A percentile compares a stretch with the other conserved stretches of the same genome.
Evolutionary conservation across 2,113 vertebrate genomes (phyloP).

Genomic region (Ondatra zibethicus): DNA sequence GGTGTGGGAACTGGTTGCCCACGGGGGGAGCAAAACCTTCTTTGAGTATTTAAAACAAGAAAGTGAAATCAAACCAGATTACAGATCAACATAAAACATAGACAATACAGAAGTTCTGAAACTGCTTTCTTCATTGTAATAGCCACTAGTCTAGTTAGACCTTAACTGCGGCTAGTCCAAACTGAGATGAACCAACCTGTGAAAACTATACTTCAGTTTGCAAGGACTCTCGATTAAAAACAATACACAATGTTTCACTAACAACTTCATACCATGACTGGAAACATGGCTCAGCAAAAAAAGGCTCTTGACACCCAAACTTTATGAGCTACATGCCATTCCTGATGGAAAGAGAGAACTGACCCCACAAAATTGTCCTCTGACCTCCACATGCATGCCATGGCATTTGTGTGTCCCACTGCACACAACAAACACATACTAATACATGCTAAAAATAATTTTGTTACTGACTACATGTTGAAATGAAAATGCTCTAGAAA

Average conservation of each 20-base stretch:
- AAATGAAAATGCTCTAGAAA: constrained; percentile 1
- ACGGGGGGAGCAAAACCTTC: background rate
- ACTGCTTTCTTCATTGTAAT: background rate
- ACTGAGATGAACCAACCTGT: background rate
- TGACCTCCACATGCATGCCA: background rate
- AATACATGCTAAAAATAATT: background rate
- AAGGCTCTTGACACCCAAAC: background rate
- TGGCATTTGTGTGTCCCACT: no score
- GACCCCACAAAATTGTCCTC: background rate
- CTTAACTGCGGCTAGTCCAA: background rate
- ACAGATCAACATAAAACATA: background rate
- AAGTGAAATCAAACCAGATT: constrained; percentile 8
- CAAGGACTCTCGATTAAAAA: background rate
- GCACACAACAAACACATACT: background rate
- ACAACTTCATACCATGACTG: background rate
- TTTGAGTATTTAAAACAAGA: background rate
- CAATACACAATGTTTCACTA: background rate
- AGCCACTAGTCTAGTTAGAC: background rate
- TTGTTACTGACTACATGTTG: background rate
- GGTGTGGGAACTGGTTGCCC: background rate
- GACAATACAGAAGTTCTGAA: background rate
- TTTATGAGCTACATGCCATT: background rate
- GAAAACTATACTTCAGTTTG: background rate
- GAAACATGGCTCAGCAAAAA: background rate
- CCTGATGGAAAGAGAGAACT: background rate